A percentile compares a stretch with the other conserved stretches of the same genome.
phyloP scores from a whole-genome alignment of 2,113 vertebrate genomes.

The Carlito syrichta region DNA sequence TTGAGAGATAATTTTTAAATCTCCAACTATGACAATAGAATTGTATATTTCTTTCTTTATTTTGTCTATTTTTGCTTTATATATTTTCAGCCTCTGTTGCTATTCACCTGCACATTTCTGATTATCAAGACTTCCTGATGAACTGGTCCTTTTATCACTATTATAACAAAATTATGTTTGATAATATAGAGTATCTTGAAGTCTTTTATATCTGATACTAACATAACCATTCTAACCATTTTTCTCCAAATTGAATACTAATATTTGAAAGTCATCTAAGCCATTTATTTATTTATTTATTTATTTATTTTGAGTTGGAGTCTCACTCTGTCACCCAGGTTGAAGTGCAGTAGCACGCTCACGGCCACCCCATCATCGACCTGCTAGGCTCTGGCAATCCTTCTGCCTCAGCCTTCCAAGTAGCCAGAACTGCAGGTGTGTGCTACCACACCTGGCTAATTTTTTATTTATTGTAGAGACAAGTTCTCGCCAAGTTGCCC shows the following conservation, averaged over 20 bases:
- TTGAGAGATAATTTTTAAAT: neutral
- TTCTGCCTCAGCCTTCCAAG: no score
- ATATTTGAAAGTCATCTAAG: neutral
- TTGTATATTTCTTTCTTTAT: neutral
- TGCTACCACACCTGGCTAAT: no score
- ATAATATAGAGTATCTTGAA: neutral
- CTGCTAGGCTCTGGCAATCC: no score
- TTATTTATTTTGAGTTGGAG: no score
- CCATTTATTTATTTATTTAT: no score
- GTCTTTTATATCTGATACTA: neutral
- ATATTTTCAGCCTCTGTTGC: neutral
- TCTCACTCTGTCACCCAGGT: no score
- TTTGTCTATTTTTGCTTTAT: neutral
- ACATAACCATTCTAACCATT: neutral
- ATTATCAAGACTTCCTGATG: neutral
- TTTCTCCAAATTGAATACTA: neutral
- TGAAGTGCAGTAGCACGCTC: no score
- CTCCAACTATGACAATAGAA: neutral
- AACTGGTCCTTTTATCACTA: neutral
- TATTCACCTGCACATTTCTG: neutral
- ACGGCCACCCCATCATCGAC: no score
- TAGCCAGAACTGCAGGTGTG: no score
- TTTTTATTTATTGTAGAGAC: no score
- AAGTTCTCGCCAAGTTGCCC: no score
- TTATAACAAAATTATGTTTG: neutral